A percentile compares a stretch with the other conserved stretches of the same genome.
phyloP scores from a whole-genome alignment of 2,113 vertebrate species.

The Ageneiosus marmoratus region DNA sequence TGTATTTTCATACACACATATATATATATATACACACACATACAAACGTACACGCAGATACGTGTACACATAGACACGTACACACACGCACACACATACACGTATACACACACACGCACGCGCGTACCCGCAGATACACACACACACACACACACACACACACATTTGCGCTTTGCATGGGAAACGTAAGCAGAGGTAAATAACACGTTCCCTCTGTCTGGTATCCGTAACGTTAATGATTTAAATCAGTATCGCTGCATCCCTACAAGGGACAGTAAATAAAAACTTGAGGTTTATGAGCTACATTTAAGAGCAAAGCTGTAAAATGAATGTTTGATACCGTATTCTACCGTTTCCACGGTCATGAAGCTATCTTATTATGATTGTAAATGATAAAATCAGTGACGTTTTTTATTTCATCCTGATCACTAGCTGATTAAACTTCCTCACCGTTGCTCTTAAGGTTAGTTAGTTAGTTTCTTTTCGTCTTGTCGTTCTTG shows the following conservation, averaged over 20 bases:
- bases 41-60: too few relatives aligned
- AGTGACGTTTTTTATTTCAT: conserved; percentile 14
- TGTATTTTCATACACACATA: too few relatives aligned
- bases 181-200: background rate
- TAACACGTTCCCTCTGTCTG: background rate
- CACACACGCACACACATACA: too few relatives aligned
- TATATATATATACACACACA: too few relatives aligned
- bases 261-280: background rate
- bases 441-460: too few relatives aligned
- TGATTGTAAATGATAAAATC: conserved; percentile 25
- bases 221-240: background rate
- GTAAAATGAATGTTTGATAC: too few relatives aligned
- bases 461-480: too few relatives aligned
- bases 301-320: conserved; percentile 39
- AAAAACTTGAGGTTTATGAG: conserved; percentile 40
- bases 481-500: background rate
- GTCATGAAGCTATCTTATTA: conserved; percentile 46
- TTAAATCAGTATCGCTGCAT: background rate
- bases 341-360: background rate
- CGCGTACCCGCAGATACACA: background rate
- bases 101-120: too few relatives aligned
- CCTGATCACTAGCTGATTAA: too few relatives aligned
- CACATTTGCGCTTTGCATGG: background rate
- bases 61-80: too few relatives aligned
- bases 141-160: too few relatives aligned